Conservation (phyloP, 2,797 vertebrate species). For the Enteromius afrohamiltoni region DNA sequence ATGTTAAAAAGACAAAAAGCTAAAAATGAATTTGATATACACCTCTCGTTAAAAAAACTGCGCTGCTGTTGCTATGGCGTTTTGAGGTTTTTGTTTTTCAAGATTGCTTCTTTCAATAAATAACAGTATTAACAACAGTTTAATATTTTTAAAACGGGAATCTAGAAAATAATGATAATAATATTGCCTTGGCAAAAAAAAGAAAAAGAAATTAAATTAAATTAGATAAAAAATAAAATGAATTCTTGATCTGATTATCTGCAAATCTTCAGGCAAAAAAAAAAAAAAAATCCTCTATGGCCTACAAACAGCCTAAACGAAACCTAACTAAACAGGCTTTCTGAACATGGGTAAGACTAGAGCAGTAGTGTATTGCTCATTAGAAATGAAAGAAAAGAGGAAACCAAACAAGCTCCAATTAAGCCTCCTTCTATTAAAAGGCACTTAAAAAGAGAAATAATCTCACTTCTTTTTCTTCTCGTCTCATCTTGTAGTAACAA, state of each 20-base stretch:
- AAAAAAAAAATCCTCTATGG: neutral
- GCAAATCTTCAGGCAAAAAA: neutral
- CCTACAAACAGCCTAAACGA: constrained; percentile 50
- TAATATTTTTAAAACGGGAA: too few species aligned
- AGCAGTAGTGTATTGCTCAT: constrained; percentile 61
- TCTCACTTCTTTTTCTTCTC: constrained; percentile 64
- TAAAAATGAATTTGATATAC: too few species aligned
- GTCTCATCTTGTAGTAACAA: constrained; percentile 76
- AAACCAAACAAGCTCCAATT: constrained; percentile 70
- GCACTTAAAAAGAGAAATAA: constrained; percentile 71
- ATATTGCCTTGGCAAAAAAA: neutral
- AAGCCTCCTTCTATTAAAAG: constrained; percentile 71
- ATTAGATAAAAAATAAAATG: neutral
- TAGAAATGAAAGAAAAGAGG: constrained; percentile 65
- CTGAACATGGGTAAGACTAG: constrained; percentile 34
- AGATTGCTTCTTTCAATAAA: too few species aligned
- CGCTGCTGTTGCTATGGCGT: too few species aligned
- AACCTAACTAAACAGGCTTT: constrained; percentile 47
- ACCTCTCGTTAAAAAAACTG: too few species aligned
- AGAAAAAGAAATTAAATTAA: neutral
- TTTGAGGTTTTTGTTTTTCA: neutral
- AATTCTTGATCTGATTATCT: neutral
- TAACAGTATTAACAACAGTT: too few species aligned
- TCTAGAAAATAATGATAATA: neutral
- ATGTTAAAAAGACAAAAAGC: too few species aligned